Evolutionary conservation across 2,113 vertebrate species (phyloP), one percentile per base, ranked within the genome.

Genomic region (Centropus unirufus): DNA sequence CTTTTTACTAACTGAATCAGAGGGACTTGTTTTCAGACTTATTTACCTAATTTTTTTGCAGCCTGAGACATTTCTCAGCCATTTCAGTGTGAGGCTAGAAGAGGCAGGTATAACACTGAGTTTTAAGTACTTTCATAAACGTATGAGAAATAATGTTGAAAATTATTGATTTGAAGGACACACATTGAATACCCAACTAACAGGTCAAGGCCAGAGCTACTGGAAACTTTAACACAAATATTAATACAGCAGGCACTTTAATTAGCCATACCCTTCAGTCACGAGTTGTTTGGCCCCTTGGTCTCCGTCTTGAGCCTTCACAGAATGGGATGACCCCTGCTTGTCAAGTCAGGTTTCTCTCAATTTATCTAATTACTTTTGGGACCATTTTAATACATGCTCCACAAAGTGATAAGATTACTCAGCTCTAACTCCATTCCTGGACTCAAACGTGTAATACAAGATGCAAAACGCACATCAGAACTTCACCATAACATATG

Each of bases 221-320:
- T 90, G 81, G 87, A 94, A 96, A 94, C 90, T 92, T 97, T 89
- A 90, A 80, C 89, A 96, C 96, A 96, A 96, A 97, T 96, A 97
- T 92, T 96, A 96, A 96, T 95, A 95, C 63, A 86, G 42, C 76
- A 91, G 89, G 66, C 78, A 87, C 87, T 97, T 97, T 96, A 97
- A 97, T 97, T 97, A 97, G 92, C 95, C 95, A 42, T 91, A 79
- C 89, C 83, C 83, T 96, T 96, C 89, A 92, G 61, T 96, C 86
- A 91, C 87, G 84, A 64, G 79, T 89, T 96, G 70, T 94, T 97
- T 97, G 73, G 85, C 93, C 92, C 63, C 70, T 95, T 94, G 82
- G 80, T 83, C 83, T 97, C 77, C 66, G 70, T 91, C 92, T 92
- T 96, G 87, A 96, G 90, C 94, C 93, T 95, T 92, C 58, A 79